Percentiles rank a stretch among this genome's conserved stretches.
phyloP scores from a whole-genome alignment of 2,797 vertebrate species.

The Buceros bicornis region DNA sequence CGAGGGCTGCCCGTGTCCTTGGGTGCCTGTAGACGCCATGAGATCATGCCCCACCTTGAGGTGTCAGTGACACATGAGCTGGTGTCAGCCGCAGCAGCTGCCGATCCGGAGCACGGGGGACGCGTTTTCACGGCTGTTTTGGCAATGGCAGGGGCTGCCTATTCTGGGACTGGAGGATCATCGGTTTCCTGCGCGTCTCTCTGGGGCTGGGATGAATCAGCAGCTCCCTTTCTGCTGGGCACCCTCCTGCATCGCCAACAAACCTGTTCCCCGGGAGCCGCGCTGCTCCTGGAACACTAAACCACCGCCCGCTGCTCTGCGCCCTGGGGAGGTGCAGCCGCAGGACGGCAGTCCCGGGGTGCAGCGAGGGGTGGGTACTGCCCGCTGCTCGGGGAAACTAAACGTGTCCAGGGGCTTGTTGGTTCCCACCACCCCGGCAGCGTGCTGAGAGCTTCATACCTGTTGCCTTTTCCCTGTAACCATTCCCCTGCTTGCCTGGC shows the following conservation, averaged over 20 bases:
- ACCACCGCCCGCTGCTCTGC: too few relatives aligned
- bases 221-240: neutral
- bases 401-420: neutral
- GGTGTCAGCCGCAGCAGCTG: neutral
- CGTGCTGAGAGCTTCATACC: neutral
- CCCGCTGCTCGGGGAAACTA: neutral
- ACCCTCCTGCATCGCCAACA: neutral
- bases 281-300: too few relatives aligned
- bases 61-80: neutral
- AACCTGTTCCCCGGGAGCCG: neutral
- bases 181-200: neutral
- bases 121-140: neutral
- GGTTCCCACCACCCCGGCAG: accelerated
- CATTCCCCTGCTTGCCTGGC: too few relatives aligned
- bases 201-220: neutral
- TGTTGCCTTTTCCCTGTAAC: neutral
- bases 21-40: neutral
- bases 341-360: too few relatives aligned
- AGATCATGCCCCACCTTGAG: neutral
- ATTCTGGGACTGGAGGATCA: accelerated
- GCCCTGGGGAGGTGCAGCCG: too few relatives aligned
- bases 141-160: neutral
- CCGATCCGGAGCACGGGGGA: accelerated
- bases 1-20: too few relatives aligned
- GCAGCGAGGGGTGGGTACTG: too few relatives aligned